Base-by-base conservation (phyloP, 2,797 vertebrate species). In the Galagoides demidoff region DNA sequence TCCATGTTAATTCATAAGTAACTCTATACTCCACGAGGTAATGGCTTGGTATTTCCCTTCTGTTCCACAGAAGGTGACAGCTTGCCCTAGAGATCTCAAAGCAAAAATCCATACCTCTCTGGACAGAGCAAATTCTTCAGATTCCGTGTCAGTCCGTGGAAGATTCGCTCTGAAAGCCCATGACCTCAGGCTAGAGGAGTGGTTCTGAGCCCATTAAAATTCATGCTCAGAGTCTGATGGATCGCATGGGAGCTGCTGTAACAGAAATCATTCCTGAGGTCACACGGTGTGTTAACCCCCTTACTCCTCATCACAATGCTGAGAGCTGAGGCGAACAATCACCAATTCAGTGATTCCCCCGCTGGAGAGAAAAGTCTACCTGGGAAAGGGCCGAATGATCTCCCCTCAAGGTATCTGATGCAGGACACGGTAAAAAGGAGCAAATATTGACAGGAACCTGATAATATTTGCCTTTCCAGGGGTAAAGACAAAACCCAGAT, bases 371-470 rank as follows among this genome's bases (percentile, higher is more conserved):
- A 79, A 87, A 49, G 78, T 92, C 73, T 63, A 13, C 8, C 25
- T 59, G 74, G 82, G 37, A 71, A 70, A 76, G 43, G 77, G 79
- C 34, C 13, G 52, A 45, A 45, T 13, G 43, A 45, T 20, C 31
- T 27, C 29, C 57, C 43, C 20, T 3, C 11, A 63, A 89, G 83
- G 61, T 71, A 2, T 76, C 22, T 2, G 13, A 83, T 2, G 2
- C 70, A 90, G 61, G 89, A 82, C 59, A 87, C 43, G 68, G 43
- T 29, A 76, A 63, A 11, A 12, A 81, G 83, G 63, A 96, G 39
- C 34, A 95, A 78, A 61, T 89, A 94, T 77, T 95, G 82, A 34
- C 92, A 95, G 78, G 93, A 89, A 96, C 66, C 37, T 90, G 88
- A 83, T 93, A 52, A 0, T 10, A 88, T 93, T 89, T 89, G 78